Percentiles rank a stretch among this genome's conserved stretches.
Evolutionary conservation across 2,797 vertebrate species (phyloP).

Genomic region (Sebastes itinus): DNA sequence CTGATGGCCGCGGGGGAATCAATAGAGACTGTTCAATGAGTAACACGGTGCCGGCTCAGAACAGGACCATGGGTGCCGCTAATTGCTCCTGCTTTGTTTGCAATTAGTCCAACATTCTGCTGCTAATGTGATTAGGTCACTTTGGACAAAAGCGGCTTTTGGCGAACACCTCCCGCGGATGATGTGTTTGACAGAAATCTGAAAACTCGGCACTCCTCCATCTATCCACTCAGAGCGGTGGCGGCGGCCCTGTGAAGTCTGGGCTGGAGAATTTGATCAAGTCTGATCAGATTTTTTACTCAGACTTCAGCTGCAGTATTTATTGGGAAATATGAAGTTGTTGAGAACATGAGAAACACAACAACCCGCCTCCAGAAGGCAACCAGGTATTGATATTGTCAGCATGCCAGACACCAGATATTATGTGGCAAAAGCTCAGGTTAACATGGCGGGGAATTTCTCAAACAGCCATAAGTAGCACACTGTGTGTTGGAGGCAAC

Average conservation of each 20-base stretch:
- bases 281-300: neutral
- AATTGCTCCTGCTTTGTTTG: constrained; percentile 73
- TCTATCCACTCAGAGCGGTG: neutral
- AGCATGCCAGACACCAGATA: neutral
- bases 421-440: neutral
- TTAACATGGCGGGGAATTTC: neutral
- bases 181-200: constrained; percentile 32
- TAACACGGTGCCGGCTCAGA: constrained; percentile 42
- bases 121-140: constrained; percentile 65
- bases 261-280: constrained; percentile 5
- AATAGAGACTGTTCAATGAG: constrained; percentile 57
- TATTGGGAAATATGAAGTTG: neutral
- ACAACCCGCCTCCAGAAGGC: neutral
- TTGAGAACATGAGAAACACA: neutral
- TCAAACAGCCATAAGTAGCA: neutral
- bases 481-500: neutral
- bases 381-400: neutral
- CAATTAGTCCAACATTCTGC: constrained; percentile 66
- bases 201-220: constrained; percentile 3
- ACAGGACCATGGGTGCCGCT: constrained; percentile 43
- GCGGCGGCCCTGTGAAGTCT: neutral
- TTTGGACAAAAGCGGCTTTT: constrained; percentile 45
- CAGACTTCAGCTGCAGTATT: neutral
- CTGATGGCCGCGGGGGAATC: constrained; percentile 57
- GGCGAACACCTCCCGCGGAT: constrained; percentile 36